Base-by-base conservation (phyloP, 2,888 invertebrate species). In the Cheiracanthium punctorium region DNA sequence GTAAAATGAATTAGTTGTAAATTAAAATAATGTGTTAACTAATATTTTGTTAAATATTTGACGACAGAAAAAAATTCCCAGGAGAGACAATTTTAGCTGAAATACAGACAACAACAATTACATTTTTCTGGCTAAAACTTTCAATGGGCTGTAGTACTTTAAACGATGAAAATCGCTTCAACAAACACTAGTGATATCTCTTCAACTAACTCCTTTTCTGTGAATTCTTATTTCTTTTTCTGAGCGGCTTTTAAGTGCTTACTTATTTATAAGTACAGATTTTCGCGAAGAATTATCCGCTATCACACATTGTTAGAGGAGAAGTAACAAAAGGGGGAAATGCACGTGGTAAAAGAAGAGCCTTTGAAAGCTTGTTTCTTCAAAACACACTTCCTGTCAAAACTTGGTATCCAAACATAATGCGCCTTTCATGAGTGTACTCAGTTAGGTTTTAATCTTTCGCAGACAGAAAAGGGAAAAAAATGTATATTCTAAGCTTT, bases 401-500 rank as follows among this genome's bases (percentile, higher is more conserved):
- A 20, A 24, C 58, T 24, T 20, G 5, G 14, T 24, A 24, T 7
- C 24, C 4, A 58, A 58, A 58, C 12, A 58, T 20, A 24, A 58
- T 58, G 24, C 24, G 24, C 24, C 58, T 58, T 58, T 58, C 58
- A 58, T 24, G 58, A 58, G 58, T 58, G 58, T 58, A 58, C 58
- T 58, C 58, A 58, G 58, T 58, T 58, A 24, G 58, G 58, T 58
- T 58, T 58, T 58, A 24, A 58, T 58, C 58, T 58, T 58, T 58
- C 20, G 24, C 4, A 20, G 7, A 58, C 4, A 58, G 24, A 58
- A 58, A 58, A n/a, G n/a, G n/a, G n/a, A n/a, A n/a, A n/a, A n/a
- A n/a, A n/a, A n/a, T n/a, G n/a, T 24, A 8, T 58, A 24, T 58
- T 58, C 58, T 12, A 58, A 58, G 24, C 58, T 1, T 58, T 58